Evolutionary conservation across 2,888 invertebrate species (phyloP), one percentile per base, ranked within the genome.

Genomic region (Agrochola circellaris): DNA sequence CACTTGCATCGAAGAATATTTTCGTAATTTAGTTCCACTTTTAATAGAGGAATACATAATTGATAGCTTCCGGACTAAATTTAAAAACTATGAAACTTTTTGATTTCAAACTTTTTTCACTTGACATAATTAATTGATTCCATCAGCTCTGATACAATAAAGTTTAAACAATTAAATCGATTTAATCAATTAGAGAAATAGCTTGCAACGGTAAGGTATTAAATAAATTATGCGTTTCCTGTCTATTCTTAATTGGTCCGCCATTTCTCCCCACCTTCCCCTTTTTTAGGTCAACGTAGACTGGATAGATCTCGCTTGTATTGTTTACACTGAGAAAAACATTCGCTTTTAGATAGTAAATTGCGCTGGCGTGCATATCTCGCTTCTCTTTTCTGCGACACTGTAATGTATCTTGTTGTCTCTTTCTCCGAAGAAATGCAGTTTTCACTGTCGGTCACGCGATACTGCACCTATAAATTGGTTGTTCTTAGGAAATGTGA

Each of bases 361-460:
- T 87, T 89, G 84, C 88, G 58, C 65, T 87, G 83, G 83, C 85
- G 81, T 82, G 84, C 85, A 87, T 81, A 82, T 86, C 73, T 82
- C 71, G 66, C 73, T 17, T 90, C 91, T 89, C 89, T 77, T 71
- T 90, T 85, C 56, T 77, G 87, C 54, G 34, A 42, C 34, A 8
- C 8, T 0, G 61, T 23, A 13, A 56, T n/a, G 65, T 15, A 70
- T 85, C 79, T 73, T n/a, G 71, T 26, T 75, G 76, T 92, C 92
- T 90, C 89, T 79, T 73, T 92, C 88, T 30, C 60, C 78, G 80
- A 90, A 92, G 92, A 91, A 92, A 93, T 93, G 93, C 93, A 92
- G 92, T 93, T 93, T 93, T 93, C 93, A 92, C 93, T 91, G 89
- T 75, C 84, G 83, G 90, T 92, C 93, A 93, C 93, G 93, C 93